A percentile compares a stretch with the other conserved stretches of the same genome.
phyloP scores from a whole-genome alignment of 1,140 invertebrate genomes.

The Contarinia nasturtii region DNA sequence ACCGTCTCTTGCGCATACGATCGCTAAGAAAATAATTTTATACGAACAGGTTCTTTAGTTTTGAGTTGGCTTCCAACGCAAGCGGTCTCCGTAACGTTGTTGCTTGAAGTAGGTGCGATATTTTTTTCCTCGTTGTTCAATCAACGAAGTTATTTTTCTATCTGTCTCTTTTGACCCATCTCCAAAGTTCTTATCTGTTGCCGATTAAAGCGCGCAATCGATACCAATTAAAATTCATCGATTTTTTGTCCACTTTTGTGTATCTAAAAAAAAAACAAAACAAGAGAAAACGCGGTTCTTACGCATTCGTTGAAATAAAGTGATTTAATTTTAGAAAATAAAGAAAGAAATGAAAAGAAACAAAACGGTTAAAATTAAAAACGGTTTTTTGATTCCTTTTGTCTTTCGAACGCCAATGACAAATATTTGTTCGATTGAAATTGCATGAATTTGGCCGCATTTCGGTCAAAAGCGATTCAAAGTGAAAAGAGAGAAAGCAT shows the following conservation, averaged over 20 bases:
- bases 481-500: too few species aligned
- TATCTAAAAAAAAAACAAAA: conserved; percentile 19
- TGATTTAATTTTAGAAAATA: background rate
- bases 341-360: conserved; percentile 8
- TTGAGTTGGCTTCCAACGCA: conserved; percentile 27
- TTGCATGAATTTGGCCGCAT: conserved; percentile 4
- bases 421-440: conserved; percentile 2
- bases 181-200: background rate
- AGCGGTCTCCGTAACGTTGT: conserved; percentile 13
- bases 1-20: too few species aligned
- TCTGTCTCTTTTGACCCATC: conserved; percentile 10
- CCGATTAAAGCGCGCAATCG: conserved; percentile 8
- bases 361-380: conserved; percentile 12
- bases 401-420: conserved; percentile 5
- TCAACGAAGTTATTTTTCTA: conserved; percentile 10
- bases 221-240: background rate
- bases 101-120: background rate
- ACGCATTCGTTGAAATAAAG: too few species aligned
- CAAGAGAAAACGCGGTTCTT: conserved; percentile 1
- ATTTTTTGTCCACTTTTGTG: conserved; percentile 3
- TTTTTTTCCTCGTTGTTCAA: conserved; percentile 16
- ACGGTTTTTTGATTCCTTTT: conserved; percentile 14
- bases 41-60: conserved; percentile 13
- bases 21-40: too few species aligned
- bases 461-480: background rate